Base-by-base conservation (phyloP, 2,797 vertebrate species). In the Scolopax rusticola region DNA sequence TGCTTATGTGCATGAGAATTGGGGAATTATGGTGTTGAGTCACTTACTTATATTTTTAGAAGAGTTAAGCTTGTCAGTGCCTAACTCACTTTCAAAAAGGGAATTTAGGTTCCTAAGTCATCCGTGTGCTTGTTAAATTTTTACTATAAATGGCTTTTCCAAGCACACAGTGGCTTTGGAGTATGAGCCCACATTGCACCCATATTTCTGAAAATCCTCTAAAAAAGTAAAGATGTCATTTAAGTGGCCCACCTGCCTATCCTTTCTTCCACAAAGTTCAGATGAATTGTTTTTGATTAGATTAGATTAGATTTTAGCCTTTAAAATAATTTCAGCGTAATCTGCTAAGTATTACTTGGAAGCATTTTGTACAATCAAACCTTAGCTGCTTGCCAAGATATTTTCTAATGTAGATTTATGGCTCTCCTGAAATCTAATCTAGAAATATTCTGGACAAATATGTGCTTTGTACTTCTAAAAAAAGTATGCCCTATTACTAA, bases 361-460 rank as follows among this genome's bases (percentile, higher is more conserved):
- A 75, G 9, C 30, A 16, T 83, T 80, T 69, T 59, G 45, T 87
- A 36, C 21, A 36, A 61, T 84, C 45, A 74, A 33, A n/a, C 15
- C 6, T 25, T 36, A 64, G 19, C 45, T 74, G 45, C 67, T 74
- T 69, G 53, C 32, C 41, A 36, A 38, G 50, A 38, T 33, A 21
- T 93, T 94, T 89, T 83, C 53, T 83, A 53, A 57, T 33, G 19
- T 12, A 64, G 71, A 87, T 71, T 80, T 77, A 64, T 54, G 57
- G 23, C 25, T 51, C 20, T 83, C 33, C 71, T 85, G 53, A 89
- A 95, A 83, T 50, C 21, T 47, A 50, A 88, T 65, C 50, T 69
- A 87, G 84, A 88, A 84, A 78, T 84, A 76, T 65, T 69, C 65
- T 54, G 50, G 54, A 88, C 59, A 79, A 90, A 54, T 57, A 48